Conservation (phyloP, 2,797 vertebrate species). For the Poeciliopsis presidionis region DNA sequence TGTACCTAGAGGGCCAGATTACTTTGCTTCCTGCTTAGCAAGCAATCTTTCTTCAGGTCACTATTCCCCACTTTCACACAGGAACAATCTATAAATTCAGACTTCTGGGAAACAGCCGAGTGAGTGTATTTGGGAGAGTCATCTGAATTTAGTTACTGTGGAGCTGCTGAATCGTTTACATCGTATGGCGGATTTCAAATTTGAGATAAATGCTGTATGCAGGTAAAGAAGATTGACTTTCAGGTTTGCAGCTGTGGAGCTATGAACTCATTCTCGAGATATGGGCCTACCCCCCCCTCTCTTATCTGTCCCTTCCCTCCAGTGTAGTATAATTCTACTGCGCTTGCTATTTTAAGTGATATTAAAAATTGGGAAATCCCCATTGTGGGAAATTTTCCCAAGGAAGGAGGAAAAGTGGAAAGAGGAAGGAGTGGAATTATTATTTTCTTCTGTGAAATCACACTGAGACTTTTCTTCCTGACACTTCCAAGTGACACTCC, state of each 20-base stretch:
- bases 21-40: slow-evolving; percentile 72
- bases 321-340: slow-evolving; percentile 13
- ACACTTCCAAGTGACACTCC: neutral
- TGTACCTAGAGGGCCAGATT: slow-evolving; percentile 42
- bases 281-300: neutral
- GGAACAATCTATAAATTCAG: slow-evolving; percentile 63
- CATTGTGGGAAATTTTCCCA: slow-evolving; percentile 8
- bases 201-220: slow-evolving; percentile 29
- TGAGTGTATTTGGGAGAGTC: slow-evolving; percentile 43
- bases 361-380: slow-evolving; percentile 21
- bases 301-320: neutral
- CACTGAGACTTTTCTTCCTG: neutral
- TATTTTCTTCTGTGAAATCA: slow-evolving; percentile 8
- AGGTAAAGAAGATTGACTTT: slow-evolving; percentile 15
- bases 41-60: slow-evolving; percentile 69
- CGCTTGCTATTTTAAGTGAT: neutral
- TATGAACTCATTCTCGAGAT: slow-evolving; percentile 25
- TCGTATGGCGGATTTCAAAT: slow-evolving; percentile 16
- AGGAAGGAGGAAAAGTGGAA: neutral
- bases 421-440: neutral
- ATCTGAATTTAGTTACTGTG: slow-evolving; percentile 53
- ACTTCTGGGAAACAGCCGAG: slow-evolving; percentile 42
- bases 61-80: slow-evolving; percentile 48
- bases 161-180: slow-evolving; percentile 43
- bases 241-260: slow-evolving; percentile 10